A percentile compares a stretch with the other conserved stretches of the same genome.
phyloP scores from a whole-genome alignment of 2,888 invertebrate genomes.

The Protula sp. region DNA sequence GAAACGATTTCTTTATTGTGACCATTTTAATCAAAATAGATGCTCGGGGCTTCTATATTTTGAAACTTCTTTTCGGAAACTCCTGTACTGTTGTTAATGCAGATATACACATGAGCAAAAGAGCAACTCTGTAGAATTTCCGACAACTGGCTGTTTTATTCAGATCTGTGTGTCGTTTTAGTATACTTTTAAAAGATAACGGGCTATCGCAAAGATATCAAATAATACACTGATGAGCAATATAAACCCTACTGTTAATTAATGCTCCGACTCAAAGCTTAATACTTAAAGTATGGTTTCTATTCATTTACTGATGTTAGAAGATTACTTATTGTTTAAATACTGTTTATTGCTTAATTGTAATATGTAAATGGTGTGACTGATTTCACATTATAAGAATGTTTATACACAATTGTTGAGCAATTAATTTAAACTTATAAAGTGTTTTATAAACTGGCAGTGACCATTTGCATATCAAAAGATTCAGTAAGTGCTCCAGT shows the following conservation, averaged over 20 bases:
- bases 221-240: not conserved
- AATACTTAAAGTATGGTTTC: too few species aligned
- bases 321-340: not conserved
- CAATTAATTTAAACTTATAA: not conserved
- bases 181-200: not conserved
- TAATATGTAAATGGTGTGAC: not conserved
- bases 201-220: not conserved
- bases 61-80: too few species aligned
- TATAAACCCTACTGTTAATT: not conserved
- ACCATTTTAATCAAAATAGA: too few species aligned
- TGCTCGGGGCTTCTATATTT: too few species aligned
- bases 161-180: not conserved
- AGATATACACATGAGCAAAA: not conserved
- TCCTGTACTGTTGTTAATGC: not conserved
- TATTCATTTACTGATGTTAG: too few species aligned
- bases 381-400: not conserved
- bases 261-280: too few species aligned
- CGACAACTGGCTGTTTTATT: not conserved
- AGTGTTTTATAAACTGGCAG: too few species aligned
- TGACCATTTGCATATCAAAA: too few species aligned
- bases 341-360: not conserved
- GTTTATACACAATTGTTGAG: not conserved
- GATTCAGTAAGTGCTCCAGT: too few species aligned
- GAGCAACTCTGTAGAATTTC: not conserved
- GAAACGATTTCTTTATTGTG: too few species aligned